Evolutionary conservation across 2,888 invertebrate genomes (phyloP), one percentile per base, ranked within the genome.

Genomic region (Noctua comes): DNA sequence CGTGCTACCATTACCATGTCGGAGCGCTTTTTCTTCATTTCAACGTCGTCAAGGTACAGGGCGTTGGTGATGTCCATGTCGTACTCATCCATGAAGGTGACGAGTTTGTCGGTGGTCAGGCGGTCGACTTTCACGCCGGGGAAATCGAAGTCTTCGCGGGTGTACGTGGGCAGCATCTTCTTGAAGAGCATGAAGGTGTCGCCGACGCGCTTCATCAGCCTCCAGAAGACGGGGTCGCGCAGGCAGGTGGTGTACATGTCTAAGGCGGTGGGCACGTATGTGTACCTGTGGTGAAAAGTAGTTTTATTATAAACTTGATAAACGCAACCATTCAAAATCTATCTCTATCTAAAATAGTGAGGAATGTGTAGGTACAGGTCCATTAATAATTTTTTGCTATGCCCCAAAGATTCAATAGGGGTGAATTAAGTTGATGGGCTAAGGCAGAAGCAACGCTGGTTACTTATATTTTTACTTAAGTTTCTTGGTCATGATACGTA

Each of bases 191-290:
- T 94, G 93, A 97, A 97, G 85, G 95, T 96, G 82, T 97, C 94
- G 68, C 96, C 91, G 91, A 98, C 93, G 84, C 97, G 97, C 93
- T 98, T 97, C 95, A 97, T 97, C 86, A 98, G 94, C 87, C 97
- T 97, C 96, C 98, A 98, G 97, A 97, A 98, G 77, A 98, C 97
- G 24, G 98, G 98, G 94, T 98, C 98, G 74, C 98, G 97, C 90
- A 98, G 93, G 89, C 97, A 97, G 3, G 98, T 98, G 78, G 97
- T 95, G 92, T 97, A 97, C 93, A 97, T 97, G 90, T 98, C 97
- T 87, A 98, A 93, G 24, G 97, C 97, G 65, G 97, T 97, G 21
- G 98, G 98, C 69, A 96, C 90, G 91, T 96, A 96, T 2, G 96
- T 96, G 91, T 96, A 94, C 84, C 97, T 96, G 88, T 8, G 80